These are phyloP conservation scores for Enteromius afrohamiltoni DNA, from an alignment of 2,797 vertebrate species.

Conservation along the genomic window DNA sequence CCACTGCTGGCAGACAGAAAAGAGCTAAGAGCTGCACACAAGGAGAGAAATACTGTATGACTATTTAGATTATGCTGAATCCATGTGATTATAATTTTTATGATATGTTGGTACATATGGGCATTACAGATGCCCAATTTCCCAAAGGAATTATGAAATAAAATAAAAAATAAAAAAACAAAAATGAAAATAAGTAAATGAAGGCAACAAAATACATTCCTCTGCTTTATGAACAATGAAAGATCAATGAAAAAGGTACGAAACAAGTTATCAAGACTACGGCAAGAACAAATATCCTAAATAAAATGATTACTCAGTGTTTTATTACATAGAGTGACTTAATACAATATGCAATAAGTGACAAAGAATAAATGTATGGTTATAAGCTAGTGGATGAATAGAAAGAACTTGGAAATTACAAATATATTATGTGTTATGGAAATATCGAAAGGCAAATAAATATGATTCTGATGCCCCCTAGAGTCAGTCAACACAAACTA, in stretches of 20 bases:
- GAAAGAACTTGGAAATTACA: too few relatives aligned
- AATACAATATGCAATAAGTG: neutral
- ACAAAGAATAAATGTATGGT: neutral
- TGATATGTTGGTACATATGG: neutral
- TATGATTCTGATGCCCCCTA: slow-evolving; percentile 46
- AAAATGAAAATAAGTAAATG: neutral
- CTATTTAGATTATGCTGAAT: neutral
- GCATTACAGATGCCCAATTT: neutral
- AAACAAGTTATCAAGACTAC: neutral
- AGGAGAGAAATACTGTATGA: neutral
- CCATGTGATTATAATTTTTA: neutral
- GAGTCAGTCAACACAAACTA: slow-evolving; percentile 20
- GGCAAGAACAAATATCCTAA: neutral
- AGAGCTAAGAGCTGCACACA: neutral
- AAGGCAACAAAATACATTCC: neutral
- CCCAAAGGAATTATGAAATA: neutral
- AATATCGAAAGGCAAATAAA: neutral
- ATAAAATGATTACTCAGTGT: neutral
- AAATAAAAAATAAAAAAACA: neutral
- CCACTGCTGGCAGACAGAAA: neutral
- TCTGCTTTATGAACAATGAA: slow-evolving; percentile 17
- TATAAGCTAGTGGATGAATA: neutral
- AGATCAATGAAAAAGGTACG: neutral
- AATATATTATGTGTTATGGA: neutral
- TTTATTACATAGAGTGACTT: neutral